Conservation (phyloP, 2,113 vertebrate genomes). For the Columbina picui region DNA sequence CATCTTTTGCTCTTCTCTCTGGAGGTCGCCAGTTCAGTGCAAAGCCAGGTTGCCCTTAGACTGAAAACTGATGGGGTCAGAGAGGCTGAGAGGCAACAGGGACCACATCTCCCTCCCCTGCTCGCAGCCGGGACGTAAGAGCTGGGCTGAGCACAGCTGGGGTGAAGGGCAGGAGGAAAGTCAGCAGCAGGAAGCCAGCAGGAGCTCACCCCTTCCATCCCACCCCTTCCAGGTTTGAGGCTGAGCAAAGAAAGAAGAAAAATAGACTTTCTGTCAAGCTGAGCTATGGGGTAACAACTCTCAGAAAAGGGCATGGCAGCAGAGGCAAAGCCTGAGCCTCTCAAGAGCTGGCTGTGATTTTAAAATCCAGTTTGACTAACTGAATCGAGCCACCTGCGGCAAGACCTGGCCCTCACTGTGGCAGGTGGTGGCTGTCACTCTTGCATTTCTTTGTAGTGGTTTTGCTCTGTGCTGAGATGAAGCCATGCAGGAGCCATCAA, state of each 20-base stretch:
- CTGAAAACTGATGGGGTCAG: not conserved
- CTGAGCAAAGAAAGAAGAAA: not conserved
- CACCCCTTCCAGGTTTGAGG: not conserved
- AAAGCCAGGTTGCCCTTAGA: not conserved
- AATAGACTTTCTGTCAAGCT: not conserved
- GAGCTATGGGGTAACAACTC: not conserved
- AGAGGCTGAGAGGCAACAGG: not conserved
- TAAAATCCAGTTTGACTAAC: not conserved
- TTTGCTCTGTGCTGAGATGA: not conserved
- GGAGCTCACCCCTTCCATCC: accelerated
- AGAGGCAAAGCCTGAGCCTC: not conserved
- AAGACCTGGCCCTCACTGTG: not conserved
- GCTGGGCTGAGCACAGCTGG: not conserved
- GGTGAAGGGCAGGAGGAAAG: not conserved
- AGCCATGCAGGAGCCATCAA: not conserved
- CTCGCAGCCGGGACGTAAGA: accelerated
- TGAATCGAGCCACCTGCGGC: not conserved
- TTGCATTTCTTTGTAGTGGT: not conserved
- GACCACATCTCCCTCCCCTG: not conserved
- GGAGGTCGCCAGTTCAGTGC: not conserved
- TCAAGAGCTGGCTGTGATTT: not conserved
- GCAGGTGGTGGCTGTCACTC: accelerated
- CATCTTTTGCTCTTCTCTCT: not conserved
- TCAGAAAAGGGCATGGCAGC: not conserved
- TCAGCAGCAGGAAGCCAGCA: not conserved